A percentile compares a stretch with the other conserved stretches of the same genome.
Evolutionary conservation across 1,140 invertebrate species (phyloP).

Genomic region (Aradophagus sp.): DNA sequence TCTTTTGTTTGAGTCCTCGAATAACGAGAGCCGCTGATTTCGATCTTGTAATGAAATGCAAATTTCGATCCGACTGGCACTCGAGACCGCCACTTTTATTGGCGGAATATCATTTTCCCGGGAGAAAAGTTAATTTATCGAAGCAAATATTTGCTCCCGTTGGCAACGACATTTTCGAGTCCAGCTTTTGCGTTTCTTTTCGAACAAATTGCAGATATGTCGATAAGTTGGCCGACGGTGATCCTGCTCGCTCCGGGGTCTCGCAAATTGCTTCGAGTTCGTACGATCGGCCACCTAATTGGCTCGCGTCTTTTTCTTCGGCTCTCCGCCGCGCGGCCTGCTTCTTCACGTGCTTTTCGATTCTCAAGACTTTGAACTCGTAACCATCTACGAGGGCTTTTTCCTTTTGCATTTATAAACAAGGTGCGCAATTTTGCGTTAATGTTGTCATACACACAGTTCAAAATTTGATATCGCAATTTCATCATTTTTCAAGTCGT

Average conservation of each 20-base stretch:
- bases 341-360: no score
- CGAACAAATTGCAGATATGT: constrained; percentile 24
- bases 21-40: constrained; percentile 55
- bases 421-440: no score
- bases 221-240: constrained; percentile 38
- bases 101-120: constrained; percentile 39
- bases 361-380: constrained; percentile 56
- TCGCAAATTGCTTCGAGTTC: constrained; percentile 54
- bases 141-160: constrained; percentile 30
- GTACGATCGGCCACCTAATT: constrained; percentile 60
- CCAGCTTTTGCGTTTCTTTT: constrained; percentile 19
- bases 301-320: constrained; percentile 46
- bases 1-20: constrained; percentile 55
- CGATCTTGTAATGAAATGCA: constrained; percentile 58
- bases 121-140: constrained; percentile 46
- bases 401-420: constrained; percentile 55
- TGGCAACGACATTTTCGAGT: constrained; percentile 12
- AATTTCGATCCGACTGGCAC: constrained; percentile 50
- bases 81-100: constrained; percentile 20
- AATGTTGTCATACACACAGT: no score
- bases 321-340: no score
- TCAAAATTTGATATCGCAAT: no score
- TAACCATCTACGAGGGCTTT: constrained; percentile 58
- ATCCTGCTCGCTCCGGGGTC: constrained; percentile 47
- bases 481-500: no score